Base-by-base conservation (phyloP, 2,797 vertebrate genomes). In the Microchirus variegatus region DNA sequence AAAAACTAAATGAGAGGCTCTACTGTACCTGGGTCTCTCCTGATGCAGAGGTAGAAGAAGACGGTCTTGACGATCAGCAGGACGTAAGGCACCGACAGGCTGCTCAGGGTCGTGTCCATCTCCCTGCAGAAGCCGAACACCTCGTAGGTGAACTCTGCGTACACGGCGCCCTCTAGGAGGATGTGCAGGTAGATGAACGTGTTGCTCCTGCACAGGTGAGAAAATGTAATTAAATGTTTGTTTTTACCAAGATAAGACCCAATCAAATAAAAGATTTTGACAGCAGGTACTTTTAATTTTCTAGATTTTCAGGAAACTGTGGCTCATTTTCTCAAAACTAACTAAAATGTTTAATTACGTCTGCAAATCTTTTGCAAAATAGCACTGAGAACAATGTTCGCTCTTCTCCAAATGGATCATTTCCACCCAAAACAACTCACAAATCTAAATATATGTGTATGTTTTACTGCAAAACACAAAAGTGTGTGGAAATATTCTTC, bases 101-200 rank as follows among this genome's bases (percentile, higher is more conserved):
- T 87, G 7, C 57, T 60, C 46, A 88, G 57, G 45, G 81, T 84
- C 44, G 95, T 93, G 52, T 94, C 95, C 94, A 98, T 94, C 71
- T 97, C 94, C 66, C 78, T 89, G 84, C 96, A 97, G 87, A 93
- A 96, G 59, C 87, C 92, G 44, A 96, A 90, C 66, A 98, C 91
- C 59, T 99, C 97, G 67, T 92, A 96, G 13, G 93, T 93, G 78
- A 96, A 99, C 42, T 99, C 97, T 10, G 84, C 88, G 36, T 93
- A 98, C 49, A 98, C 95, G 0, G 88, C 83, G 0, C 57, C 92
- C 81, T 99, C 95, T 76, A 99, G 74, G 63, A 93, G 54, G 45
- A 97, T 0, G 17, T 99, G 96, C 67, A 99, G 68, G 38, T 83
- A 84, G 65, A 97, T 76, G 80, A 99, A 99, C 68, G 90, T 19